Conservation (phyloP, 2,888 invertebrate genomes). For the Lepidonotus clava region DNA sequence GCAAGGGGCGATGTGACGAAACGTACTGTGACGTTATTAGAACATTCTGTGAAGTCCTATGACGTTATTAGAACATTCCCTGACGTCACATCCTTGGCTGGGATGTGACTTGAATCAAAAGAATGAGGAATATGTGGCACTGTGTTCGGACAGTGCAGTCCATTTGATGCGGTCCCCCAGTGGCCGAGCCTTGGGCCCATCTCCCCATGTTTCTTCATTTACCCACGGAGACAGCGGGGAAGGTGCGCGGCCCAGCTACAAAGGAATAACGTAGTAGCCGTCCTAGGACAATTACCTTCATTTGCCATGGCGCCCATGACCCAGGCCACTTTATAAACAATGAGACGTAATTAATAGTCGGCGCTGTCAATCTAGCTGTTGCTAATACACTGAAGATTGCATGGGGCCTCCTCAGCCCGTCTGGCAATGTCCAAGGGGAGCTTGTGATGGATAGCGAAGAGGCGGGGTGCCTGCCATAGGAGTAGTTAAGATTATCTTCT, state of each 20-base stretch:
- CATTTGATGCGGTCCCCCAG: too few relatives aligned
- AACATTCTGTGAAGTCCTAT: too few relatives aligned
- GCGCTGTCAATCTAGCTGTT: neutral
- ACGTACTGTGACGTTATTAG: too few relatives aligned
- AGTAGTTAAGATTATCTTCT: neutral
- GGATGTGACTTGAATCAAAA: too few relatives aligned
- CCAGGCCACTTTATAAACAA: conserved; percentile 28
- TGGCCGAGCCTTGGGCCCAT: too few relatives aligned
- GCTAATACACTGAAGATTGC: neutral
- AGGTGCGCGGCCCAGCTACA: neutral
- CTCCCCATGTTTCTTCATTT: neutral
- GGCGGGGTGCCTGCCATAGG: neutral
- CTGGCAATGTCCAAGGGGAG: too few relatives aligned
- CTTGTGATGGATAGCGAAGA: neutral
- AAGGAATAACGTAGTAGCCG: conserved; percentile 11
- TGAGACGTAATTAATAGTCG: conserved; percentile 3
- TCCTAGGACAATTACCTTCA: neutral
- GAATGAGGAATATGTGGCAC: too few relatives aligned
- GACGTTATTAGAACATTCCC: too few relatives aligned
- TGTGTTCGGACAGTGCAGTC: too few relatives aligned
- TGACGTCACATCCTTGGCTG: too few relatives aligned
- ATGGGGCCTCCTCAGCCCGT: too few relatives aligned
- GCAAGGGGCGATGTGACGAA: too few relatives aligned
- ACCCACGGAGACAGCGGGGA: neutral
- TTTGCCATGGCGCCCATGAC: conserved; percentile 21